Conservation (phyloP, 2,113 vertebrate genomes). For the Hepsetus odoe region DNA sequence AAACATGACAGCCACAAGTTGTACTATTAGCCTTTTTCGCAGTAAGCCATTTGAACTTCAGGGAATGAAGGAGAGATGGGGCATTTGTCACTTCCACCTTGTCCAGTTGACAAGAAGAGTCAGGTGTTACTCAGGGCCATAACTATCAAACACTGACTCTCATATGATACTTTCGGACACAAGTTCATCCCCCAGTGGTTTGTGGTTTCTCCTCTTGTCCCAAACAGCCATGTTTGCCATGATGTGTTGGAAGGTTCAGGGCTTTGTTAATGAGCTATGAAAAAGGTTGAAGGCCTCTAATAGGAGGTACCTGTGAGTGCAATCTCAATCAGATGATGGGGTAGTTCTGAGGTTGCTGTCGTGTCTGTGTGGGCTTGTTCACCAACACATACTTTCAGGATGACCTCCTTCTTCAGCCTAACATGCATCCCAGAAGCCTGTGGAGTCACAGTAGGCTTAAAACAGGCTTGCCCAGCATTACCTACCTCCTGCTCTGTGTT, state of each 20-base stretch:
- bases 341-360: slow-evolving; percentile 19
- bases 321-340: slow-evolving; percentile 6
- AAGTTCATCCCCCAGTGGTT: neutral
- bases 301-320: slow-evolving; percentile 13
- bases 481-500: neutral
- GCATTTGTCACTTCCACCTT: too few relatives aligned
- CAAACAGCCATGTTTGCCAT: neutral
- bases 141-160: neutral
- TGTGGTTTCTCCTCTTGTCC: neutral
- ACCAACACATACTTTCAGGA: slow-evolving; percentile 52
- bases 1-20: too few relatives aligned
- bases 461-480: neutral
- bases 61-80: too few relatives aligned
- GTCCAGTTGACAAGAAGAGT: neutral
- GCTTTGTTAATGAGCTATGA: slow-evolving; percentile 7
- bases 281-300: slow-evolving; percentile 1
- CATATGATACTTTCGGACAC: neutral
- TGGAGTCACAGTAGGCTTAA: neutral
- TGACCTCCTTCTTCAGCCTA: slow-evolving; percentile 50
- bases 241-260: neutral
- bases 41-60: too few relatives aligned
- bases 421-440: neutral
- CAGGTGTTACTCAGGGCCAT: neutral
- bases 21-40: too few relatives aligned
- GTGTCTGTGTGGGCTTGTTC: slow-evolving; percentile 59